These are phyloP conservation scores for Tachina grossa DNA, from an alignment of 2,888 invertebrate species.

Conservation along the genomic window DNA sequence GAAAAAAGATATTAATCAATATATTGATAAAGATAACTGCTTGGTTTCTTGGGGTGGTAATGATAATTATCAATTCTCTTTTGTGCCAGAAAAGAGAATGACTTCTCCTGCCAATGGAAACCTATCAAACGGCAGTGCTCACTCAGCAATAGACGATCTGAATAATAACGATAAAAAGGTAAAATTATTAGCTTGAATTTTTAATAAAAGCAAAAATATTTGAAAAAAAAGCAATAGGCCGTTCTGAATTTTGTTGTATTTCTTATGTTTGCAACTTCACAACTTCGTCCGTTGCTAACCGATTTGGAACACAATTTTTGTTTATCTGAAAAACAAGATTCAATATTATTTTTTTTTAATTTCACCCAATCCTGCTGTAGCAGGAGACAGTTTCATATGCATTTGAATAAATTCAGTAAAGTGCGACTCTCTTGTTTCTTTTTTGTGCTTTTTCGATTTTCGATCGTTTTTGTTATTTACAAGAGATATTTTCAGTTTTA, in stretches of 20 bases:
- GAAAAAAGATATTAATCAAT: slow-evolving; percentile 89
- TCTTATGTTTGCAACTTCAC: background rate
- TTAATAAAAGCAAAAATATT: background rate
- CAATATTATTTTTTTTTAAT: too few species aligned
- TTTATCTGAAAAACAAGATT: too few species aligned
- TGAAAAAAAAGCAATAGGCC: background rate
- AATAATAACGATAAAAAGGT: slow-evolving; percentile 76
- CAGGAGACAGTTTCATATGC: too few species aligned
- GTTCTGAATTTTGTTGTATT: background rate
- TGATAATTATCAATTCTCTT: slow-evolving; percentile 89
- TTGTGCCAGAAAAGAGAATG: slow-evolving; percentile 84
- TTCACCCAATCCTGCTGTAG: too few species aligned
- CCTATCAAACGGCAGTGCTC: slow-evolving; percentile 1
- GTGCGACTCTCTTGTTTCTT: too few species aligned
- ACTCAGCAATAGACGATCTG: slow-evolving; percentile 68
- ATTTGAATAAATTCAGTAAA: too few species aligned
- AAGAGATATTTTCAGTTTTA: too few species aligned
- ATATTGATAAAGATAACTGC: slow-evolving; percentile 89
- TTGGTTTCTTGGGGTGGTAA: slow-evolving; percentile 91
- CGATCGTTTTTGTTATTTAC: too few species aligned
- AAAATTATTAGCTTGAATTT: slow-evolving; percentile 53
- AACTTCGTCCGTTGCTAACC: too few species aligned
- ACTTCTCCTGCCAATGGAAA: slow-evolving; percentile 17
- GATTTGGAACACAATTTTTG: background rate
- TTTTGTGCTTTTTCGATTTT: too few species aligned